Conservation (phyloP, 2,797 vertebrate species). For the Chloroceryle inda region DNA sequence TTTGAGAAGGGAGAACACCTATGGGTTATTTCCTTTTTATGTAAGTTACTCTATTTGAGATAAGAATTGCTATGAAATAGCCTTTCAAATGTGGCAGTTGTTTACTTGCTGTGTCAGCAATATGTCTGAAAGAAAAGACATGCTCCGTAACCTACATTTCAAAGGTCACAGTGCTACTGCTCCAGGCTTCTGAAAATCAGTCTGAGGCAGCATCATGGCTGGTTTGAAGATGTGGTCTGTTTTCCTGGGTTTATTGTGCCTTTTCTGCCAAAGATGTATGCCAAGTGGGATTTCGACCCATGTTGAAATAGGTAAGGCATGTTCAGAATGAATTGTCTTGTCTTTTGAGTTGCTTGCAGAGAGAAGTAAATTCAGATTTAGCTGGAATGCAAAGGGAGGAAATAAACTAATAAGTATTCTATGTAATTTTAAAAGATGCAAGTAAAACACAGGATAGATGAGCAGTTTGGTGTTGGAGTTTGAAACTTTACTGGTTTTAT, state of each 20-base stretch:
- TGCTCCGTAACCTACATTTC: constrained; percentile 45
- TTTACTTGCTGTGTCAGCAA: constrained; percentile 57
- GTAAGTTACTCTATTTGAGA: not conserved
- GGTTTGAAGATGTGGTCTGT: constrained; percentile 12
- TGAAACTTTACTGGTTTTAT: not conserved
- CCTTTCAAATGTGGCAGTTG: not conserved
- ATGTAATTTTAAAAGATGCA: rapidly evolving
- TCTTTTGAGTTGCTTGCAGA: not conserved
- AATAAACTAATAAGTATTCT: not conserved
- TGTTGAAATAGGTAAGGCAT: constrained; percentile 82
- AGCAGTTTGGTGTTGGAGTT: not conserved
- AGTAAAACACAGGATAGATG: not conserved
- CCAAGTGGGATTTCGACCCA: constrained; percentile 82
- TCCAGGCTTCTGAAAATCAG: not conserved
- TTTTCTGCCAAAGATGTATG: constrained; percentile 24
- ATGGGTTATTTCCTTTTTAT: not conserved
- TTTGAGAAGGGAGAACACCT: not conserved
- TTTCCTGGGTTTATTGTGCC: constrained; percentile 23
- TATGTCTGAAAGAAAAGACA: not conserved
- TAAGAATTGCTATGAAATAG: not conserved
- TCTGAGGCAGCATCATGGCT: constrained; percentile 56
- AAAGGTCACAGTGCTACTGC: constrained; percentile 36
- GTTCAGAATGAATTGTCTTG: not conserved
- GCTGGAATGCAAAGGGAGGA: not conserved
- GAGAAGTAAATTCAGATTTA: not conserved